Base-by-base conservation (phyloP, 2,888 invertebrate genomes). In the Leptinotarsa haldemani region DNA sequence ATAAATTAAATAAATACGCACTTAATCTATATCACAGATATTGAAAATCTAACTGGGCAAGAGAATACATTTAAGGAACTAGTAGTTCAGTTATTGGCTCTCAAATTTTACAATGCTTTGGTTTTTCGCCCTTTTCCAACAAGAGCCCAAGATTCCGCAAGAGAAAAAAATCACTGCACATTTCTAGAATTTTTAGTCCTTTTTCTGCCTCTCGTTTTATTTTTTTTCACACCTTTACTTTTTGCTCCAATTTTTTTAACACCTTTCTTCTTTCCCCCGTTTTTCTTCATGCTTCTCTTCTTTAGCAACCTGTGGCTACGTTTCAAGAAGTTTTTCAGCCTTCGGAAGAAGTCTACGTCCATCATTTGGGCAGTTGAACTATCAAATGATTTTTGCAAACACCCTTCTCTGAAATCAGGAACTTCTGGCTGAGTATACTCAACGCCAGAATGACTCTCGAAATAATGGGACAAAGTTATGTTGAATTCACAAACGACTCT, bases 321-420 rank as follows among this genome's bases (percentile, higher is more conserved):
- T 47, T 71, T 89, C 13, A 93, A 85, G 75, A 91, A 90, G 64
- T 88, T 89, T 48, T 89, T 89, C 82, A 92, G 91, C 13, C 90
- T 89, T 78, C 90, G 89, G 72, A 92, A 88, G 3, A 92, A 90
- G 48, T 91, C 90, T 83, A 90, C 90, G 83, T 93, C 93, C 78
- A 91, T 90, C 76, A 90, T 89, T 65, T 91, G 86, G 82, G 90
- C 90, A 73, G 88, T 84, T 0, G 91, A 90, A 2, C 89, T 86
- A 80, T 90, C 90, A 1, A 90, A 89, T 3, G 58, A 47, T 61
- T 77, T 74, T 13, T 77, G 78, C 15, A 80, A 48, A 65, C 80
- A 80, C 66, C 61, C 69, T 13, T 81, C 88, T 87, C 87, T 80
- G 90, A 86, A 22, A 20, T 56, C 20, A 56, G 56, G 56, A 56